Percentiles rank a stretch among this genome's conserved stretches.
Evolutionary conservation across 2,113 vertebrate species (phyloP).

Genomic region (Paramormyrops kingsleyae): DNA sequence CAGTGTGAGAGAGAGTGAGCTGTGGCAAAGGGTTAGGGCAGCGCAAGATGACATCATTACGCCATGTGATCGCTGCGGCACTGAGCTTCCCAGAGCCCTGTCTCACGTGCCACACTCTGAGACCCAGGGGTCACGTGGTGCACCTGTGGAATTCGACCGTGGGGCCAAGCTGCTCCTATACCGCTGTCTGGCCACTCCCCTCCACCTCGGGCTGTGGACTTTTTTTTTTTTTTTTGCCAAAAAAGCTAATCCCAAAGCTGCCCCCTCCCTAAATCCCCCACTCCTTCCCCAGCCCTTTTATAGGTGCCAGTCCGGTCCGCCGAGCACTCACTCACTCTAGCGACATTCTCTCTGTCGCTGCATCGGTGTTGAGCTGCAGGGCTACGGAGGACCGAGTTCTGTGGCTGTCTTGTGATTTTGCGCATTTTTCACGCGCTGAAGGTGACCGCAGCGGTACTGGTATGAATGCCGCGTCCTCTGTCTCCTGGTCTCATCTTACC

Average conservation of each 20-base stretch:
- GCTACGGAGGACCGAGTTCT: background rate
- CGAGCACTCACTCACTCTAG: background rate
- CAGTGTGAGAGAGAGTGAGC: background rate
- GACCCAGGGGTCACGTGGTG: background rate
- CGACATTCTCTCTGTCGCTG: background rate
- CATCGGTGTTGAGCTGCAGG: background rate
- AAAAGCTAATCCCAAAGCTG: background rate
- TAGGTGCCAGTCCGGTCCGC: background rate
- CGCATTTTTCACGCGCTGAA: background rate
- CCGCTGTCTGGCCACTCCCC: background rate
- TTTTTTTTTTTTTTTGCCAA: background rate
- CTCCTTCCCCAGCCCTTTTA: background rate
- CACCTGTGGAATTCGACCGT: background rate
- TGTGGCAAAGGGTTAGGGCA: background rate
- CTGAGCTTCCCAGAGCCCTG: background rate
- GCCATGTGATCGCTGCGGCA: background rate
- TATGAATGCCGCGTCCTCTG: background rate
- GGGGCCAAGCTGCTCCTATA: background rate
- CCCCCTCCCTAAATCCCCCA: background rate
- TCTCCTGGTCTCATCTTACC: background rate
- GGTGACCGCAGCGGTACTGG: background rate
- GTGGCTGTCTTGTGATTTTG: background rate
- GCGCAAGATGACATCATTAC: background rate
- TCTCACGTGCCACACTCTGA: background rate
- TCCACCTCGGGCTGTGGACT: background rate